A percentile compares a stretch with the other conserved stretches of the same genome.
Evolutionary conservation across 2,888 invertebrate species (phyloP).

Genomic region (Aproaerema taeniolella): DNA sequence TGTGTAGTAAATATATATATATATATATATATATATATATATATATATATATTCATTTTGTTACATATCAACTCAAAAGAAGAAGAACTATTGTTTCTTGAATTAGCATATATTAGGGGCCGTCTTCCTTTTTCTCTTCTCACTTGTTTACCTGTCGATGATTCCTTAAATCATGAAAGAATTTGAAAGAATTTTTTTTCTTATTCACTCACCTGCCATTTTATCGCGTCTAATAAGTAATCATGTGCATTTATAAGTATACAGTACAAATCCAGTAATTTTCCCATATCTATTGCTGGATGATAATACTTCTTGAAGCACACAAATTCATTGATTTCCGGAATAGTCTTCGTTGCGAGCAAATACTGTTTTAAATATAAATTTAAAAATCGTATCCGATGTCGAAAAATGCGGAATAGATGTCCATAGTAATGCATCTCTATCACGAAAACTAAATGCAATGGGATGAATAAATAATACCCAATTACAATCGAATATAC

Average conservation of each 20-base stretch:
- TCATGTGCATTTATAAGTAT: background rate
- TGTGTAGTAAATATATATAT: too few relatives aligned
- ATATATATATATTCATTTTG: too few relatives aligned
- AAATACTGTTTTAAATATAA: background rate
- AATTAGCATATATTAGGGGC: too few relatives aligned
- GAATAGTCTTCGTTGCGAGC: background rate
- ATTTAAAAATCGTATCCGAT: background rate
- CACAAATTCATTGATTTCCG: background rate
- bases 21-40: too few relatives aligned
- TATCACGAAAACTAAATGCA: background rate
- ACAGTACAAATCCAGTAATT: background rate
- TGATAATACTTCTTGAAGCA: background rate
- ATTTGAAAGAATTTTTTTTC: too few relatives aligned
- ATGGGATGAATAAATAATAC: background rate
- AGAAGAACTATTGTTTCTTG: too few relatives aligned
- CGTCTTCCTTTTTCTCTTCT: too few relatives aligned
- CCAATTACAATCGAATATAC: too few relatives aligned
- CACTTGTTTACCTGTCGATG: too few relatives aligned
- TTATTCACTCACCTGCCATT: slow-evolving; percentile 3
- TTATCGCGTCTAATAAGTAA: background rate
- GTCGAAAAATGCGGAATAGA: background rate
- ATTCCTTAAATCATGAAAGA: too few relatives aligned
- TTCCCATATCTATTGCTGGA: background rate
- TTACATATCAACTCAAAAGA: too few relatives aligned
- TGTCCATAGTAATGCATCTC: background rate